Evolutionary conservation across 2,888 invertebrate species (phyloP), one percentile per base, ranked within the genome.

Genomic region (Apomyelois bistriatella): DNA sequence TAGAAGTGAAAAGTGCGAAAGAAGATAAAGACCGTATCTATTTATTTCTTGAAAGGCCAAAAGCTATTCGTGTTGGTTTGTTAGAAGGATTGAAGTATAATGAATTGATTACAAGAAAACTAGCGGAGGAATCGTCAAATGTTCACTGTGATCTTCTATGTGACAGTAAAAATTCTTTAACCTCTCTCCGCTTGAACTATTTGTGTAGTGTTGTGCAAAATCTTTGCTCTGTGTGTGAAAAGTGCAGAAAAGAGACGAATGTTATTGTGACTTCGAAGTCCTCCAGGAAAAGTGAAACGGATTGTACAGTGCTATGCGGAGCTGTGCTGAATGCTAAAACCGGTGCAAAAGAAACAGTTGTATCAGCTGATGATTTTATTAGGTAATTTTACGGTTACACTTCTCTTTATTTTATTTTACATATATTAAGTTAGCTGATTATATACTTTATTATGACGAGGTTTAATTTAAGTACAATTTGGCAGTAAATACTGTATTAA

Each of bases 301-400:
- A 63, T 52, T 62, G 60, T 42, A 62, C 72, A 32, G 65, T 91
- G 36, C 60, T 92, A 4, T 93, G 93, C 77, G 94, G 93, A 1
- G 82, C 92, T 28, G 94, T 94, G 1, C 75, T 93, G 28, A 94
- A 93, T 87, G 75, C 82, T 5, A 79, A 82, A 55, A 83, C 83
- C n/a, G 91, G 92, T 55, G 72, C 75, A 17, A 93, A 93, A 74
- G 92, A 93, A 67, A 79, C 58, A 1, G 54, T 55, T 37, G 67
- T 91, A n/a, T 87, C 68, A 41, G 85, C 91, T 56, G 72, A 83
- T 38, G 86, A 91, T n/a, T 93, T 92, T 72, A 83, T 91, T 61
- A 87, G 85, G 93, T 92, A 79, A 46, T 12, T 22, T 22, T 22
- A 22, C 8, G 30, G 8, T 52, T 17, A 22, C 8, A 37, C 8